Conservation (phyloP, 92 coral and sea anemone species). For the Parazoanthus atlanticus region DNA sequence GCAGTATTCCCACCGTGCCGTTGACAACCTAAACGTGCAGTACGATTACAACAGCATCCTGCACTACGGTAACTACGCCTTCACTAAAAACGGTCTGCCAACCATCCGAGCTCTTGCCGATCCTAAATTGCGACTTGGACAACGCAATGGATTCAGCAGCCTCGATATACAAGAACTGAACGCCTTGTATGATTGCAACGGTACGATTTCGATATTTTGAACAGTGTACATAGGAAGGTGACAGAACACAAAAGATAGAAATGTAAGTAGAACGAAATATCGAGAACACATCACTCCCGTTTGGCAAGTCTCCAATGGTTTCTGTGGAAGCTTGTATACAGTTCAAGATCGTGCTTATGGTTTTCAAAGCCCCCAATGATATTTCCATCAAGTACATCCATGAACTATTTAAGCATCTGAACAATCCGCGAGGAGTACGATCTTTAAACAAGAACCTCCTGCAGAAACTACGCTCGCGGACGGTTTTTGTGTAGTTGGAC, state of each 20-base stretch:
- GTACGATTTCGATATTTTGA: slow-evolving; percentile 52
- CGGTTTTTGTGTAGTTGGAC: not conserved
- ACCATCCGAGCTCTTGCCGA: slow-evolving; percentile 76
- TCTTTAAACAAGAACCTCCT: not conserved
- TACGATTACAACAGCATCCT: slow-evolving; percentile 89
- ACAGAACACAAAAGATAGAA: too few relatives aligned
- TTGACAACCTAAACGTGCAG: slow-evolving; percentile 81
- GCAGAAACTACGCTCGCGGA: not conserved
- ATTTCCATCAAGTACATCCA: too few relatives aligned
- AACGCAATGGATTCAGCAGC: slow-evolving; percentile 69
- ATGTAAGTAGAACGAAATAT: too few relatives aligned
- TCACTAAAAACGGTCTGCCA: slow-evolving; percentile 78
- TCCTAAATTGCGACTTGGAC: slow-evolving; percentile 72
- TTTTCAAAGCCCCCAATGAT: too few relatives aligned
- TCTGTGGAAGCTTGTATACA: too few relatives aligned
- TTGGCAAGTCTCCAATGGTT: too few relatives aligned
- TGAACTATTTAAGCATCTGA: too few relatives aligned
- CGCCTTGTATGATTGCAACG: slow-evolving; percentile 78
- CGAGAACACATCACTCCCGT: too few relatives aligned
- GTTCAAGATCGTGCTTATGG: too few relatives aligned
- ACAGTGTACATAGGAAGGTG: not conserved
- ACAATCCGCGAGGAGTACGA: not conserved
- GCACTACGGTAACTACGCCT: slow-evolving; percentile 83
- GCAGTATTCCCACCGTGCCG: slow-evolving; percentile 62
- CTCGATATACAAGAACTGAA: slow-evolving; percentile 84